A percentile compares a stretch with the other conserved stretches of the same genome.
These are phyloP conservation scores for Actinopyga echinites DNA, from an alignment of 53 echinoderm and acorn worm species.

Conservation along the genomic window DNA sequence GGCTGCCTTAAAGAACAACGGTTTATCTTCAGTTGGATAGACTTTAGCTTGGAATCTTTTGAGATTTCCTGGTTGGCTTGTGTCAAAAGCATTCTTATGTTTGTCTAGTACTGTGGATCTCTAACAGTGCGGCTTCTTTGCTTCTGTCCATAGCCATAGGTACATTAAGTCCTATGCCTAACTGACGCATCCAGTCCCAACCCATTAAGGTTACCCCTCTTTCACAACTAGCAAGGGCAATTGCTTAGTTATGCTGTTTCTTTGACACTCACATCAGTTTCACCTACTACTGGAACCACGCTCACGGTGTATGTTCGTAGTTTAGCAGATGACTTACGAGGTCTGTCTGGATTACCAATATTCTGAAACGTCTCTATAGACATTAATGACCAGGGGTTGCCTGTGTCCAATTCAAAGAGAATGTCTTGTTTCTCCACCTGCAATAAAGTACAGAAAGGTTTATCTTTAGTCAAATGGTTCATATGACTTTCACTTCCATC, in stretches of 20 bases:
- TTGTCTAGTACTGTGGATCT: too few species aligned
- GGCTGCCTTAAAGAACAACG: slow-evolving; percentile 58
- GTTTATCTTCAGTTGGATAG: slow-evolving; percentile 37
- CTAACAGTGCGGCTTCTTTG: not conserved
- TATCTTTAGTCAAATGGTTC: too few species aligned
- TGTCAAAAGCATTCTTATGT: slow-evolving; percentile 2
- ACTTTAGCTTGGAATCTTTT: too few species aligned
- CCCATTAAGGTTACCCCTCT: slow-evolving; percentile 58
- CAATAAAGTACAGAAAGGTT: not conserved
- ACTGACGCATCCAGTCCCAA: too few species aligned
- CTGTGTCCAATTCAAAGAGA: too few species aligned
- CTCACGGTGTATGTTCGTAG: slow-evolving; percentile 46
- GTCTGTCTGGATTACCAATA: too few species aligned
- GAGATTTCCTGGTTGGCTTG: slow-evolving; percentile 14
- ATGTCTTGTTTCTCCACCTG: too few species aligned
- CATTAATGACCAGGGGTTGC: too few species aligned
- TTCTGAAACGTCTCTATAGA: too few species aligned
- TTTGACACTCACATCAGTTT: too few species aligned
- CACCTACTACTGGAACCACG: slow-evolving; percentile 51
- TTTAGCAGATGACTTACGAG: not conserved
- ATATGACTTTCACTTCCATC: too few species aligned
- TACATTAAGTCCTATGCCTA: too few species aligned
- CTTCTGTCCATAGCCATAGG: not conserved
- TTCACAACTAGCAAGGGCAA: slow-evolving; percentile 48
- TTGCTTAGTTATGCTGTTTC: not conserved